phyloP scores from a whole-genome alignment of 2,888 invertebrate species.

The Limnephilus rhombicus region DNA sequence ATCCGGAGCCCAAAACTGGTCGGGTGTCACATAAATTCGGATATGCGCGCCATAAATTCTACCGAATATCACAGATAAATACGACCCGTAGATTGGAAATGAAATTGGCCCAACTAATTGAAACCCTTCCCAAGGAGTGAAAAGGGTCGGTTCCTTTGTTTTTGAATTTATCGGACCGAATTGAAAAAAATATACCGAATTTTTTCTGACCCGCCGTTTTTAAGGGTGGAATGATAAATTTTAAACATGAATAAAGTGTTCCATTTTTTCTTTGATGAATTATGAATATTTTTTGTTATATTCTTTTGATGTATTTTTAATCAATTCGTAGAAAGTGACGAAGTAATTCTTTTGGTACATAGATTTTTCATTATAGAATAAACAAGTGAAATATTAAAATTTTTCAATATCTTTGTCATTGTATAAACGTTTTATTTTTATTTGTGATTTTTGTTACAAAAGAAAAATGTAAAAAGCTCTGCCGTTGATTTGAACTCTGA shows the following conservation, averaged over 20 bases:
- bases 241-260: not conserved
- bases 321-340: not conserved
- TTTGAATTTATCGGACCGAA: constrained; percentile 31
- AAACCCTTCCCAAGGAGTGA: constrained; percentile 26
- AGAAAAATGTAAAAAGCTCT: too few species aligned
- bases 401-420: too few species aligned
- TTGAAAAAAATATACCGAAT: constrained; percentile 1
- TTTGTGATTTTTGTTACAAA: too few species aligned
- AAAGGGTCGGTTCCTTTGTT: constrained; percentile 39
- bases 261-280: not conserved
- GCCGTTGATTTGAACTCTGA: too few species aligned
- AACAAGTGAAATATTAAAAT: not conserved
- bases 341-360: not conserved
- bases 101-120: constrained; percentile 36
- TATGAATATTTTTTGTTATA: not conserved
- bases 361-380: not conserved
- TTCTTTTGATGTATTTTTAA: not conserved
- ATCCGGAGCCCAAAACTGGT: constrained; percentile 9
- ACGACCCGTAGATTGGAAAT: constrained; percentile 19
- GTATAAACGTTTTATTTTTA: too few species aligned
- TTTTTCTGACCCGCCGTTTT: not conserved
- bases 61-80: constrained; percentile 26
- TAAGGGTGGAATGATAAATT: not conserved
- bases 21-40: constrained; percentile 24
- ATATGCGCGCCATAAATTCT: constrained; percentile 43